These are phyloP conservation scores for Callaeas wilsoni DNA, from an alignment of 2,113 vertebrate species.

Conservation along the genomic window DNA sequence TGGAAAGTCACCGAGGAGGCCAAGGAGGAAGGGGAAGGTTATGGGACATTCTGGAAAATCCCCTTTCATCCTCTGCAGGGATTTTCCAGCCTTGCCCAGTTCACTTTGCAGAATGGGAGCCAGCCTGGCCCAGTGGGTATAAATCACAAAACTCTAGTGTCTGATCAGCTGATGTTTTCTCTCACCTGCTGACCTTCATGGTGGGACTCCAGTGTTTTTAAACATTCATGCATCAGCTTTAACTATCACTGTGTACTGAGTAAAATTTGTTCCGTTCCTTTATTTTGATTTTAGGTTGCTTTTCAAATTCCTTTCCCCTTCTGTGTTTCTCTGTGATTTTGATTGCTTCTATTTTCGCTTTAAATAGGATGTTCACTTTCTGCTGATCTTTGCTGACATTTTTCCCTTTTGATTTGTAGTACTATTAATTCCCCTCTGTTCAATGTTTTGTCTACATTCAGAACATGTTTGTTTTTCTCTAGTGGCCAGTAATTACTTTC, in stretches of 20 bases:
- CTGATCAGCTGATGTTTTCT: neutral
- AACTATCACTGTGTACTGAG: neutral
- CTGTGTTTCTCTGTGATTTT: neutral
- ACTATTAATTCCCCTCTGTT: constrained; percentile 30
- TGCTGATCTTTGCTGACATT: constrained; percentile 21
- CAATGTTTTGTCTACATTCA: constrained; percentile 49
- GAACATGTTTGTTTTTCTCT: constrained; percentile 29
- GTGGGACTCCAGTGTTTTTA: neutral
- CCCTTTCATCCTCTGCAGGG: neutral
- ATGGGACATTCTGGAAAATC: neutral
- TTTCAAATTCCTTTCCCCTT: neutral
- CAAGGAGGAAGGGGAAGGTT: neutral
- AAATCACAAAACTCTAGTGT: neutral
- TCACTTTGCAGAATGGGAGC: neutral
- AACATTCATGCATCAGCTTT: neutral
- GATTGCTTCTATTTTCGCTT: neutral
- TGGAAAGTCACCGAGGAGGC: neutral
- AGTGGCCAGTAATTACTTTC: constrained; percentile 8
- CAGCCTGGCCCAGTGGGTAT: neutral
- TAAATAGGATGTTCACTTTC: constrained; percentile 35
- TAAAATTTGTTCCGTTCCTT: neutral
- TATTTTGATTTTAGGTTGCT: neutral
- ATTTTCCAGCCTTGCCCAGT: neutral
- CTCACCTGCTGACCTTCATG: neutral
- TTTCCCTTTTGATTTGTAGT: constrained; percentile 1